Conservation (phyloP, 2,888 invertebrate species). For the Plebejus melissa region DNA sequence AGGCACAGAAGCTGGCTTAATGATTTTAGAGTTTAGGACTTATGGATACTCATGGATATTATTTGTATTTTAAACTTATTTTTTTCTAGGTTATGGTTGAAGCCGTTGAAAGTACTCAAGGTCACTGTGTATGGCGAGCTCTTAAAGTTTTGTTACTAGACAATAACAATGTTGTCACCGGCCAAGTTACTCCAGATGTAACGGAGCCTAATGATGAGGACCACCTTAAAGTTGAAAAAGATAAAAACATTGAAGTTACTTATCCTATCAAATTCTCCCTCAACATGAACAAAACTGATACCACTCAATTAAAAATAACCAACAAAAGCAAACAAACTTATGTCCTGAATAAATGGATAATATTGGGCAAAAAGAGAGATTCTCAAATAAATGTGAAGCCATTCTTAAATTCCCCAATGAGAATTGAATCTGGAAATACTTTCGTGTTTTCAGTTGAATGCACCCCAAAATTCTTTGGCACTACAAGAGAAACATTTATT, state of each 20-base stretch:
- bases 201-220: constrained; percentile 43
- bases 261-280: constrained; percentile 67
- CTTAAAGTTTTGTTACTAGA: constrained; percentile 53
- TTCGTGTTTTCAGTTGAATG: constrained; percentile 72
- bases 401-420: constrained; percentile 47
- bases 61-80: not conserved
- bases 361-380: constrained; percentile 70
- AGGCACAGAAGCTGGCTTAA: too few species aligned
- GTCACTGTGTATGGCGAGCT: constrained; percentile 79
- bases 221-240: constrained; percentile 57
- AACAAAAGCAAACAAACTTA: constrained; percentile 68
- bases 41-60: not conserved
- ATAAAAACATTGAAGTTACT: constrained; percentile 75
- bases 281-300: constrained; percentile 52
- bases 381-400: constrained; percentile 75
- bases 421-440: constrained; percentile 60
- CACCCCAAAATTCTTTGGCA: constrained; percentile 79
- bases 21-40: too few species aligned
- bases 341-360: constrained; percentile 68
- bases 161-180: constrained; percentile 45
- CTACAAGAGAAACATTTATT: constrained; percentile 79
- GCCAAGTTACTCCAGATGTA: constrained; percentile 41
- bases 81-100: constrained; percentile 76
- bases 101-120: constrained; percentile 86
- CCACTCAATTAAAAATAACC: constrained; percentile 50